Evolutionary conservation across 92 coral and sea anemone genomes (phyloP), one percentile per base, ranked within the genome.

Genomic region (Actinostola sp.): DNA sequence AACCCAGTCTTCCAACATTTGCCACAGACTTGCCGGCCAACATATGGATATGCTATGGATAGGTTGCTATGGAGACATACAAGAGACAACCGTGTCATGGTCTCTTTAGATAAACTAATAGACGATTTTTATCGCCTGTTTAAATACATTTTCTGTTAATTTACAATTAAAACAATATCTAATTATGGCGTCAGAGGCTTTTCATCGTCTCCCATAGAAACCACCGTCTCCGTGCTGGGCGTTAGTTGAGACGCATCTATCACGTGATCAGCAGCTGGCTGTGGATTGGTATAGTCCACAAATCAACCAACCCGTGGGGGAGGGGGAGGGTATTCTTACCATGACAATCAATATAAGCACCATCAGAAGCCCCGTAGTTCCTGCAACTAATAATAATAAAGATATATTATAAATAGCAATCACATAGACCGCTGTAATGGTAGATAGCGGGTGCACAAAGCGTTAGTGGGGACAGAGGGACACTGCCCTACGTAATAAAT

Each of bases 201-300:
- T 20, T 87, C 97, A 6, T 91, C 98, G 29, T 88, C 97, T 31
- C 84, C 79, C 46, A 94, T 86, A 3, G 88, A 72, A 33, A 94
- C 87, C 52, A 88, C 89, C 4, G 96, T 92, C 50, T 94, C 92
- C 26, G 91, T 78, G 56, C 94, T 91, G 12, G 93, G 98, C 56
- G 94, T 84, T 70, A 94, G 73, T 32, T 83, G 84, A 16, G 84
- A 66, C 38, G 98, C 78, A 61, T 94, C 97, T 65, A 94, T 91
- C 95, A 94, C 97, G 91, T 94, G 98, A 77, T 91, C 98, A 61
- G 63, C 76, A 39, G 72, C 82, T 17, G 65, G 68, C 12, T 80
- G 33, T 28, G 74, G 55, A 30, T 71, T 56, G n/a, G 84, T 84
- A 32, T 76, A 50, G 44, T 92, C 97, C n/a, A n/a, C n/a, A n/a